Conservation (phyloP, 2,797 vertebrate species). For the Enteromius argenteus region DNA sequence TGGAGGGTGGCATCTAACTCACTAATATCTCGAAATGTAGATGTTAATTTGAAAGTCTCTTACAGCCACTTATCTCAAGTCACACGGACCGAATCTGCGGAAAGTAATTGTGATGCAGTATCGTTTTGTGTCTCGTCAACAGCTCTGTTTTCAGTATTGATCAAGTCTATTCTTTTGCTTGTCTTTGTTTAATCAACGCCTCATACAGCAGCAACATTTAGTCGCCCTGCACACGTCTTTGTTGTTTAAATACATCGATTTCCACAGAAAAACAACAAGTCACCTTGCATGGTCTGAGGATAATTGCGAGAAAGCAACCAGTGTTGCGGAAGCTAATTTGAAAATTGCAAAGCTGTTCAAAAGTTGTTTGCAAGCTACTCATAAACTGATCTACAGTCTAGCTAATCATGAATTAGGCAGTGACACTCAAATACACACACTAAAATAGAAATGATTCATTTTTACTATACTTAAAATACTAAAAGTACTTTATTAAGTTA, state of each 20-base stretch:
- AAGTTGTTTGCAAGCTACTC: neutral
- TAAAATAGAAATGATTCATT: neutral
- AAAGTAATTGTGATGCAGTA: slow-evolving; percentile 79
- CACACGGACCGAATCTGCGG: slow-evolving; percentile 75
- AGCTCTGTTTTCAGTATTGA: slow-evolving; percentile 68
- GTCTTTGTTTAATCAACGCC: slow-evolving; percentile 1
- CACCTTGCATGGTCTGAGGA: slow-evolving; percentile 52
- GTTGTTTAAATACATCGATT: slow-evolving; percentile 56
- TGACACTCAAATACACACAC: neutral
- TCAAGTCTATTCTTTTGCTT: slow-evolving; percentile 77
- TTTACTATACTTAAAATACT: neutral
- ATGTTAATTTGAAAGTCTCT: slow-evolving; percentile 86
- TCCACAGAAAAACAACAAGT: slow-evolving; percentile 52
- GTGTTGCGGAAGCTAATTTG: slow-evolving; percentile 15
- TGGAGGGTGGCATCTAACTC: slow-evolving; percentile 62
- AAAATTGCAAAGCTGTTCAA: neutral
- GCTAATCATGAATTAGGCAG: neutral
- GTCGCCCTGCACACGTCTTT: slow-evolving; percentile 37
- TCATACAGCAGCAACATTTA: slow-evolving; percentile 28
- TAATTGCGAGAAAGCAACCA: slow-evolving; percentile 48
- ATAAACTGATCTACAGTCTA: neutral
- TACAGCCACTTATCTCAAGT: slow-evolving; percentile 83
- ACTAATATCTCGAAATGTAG: slow-evolving; percentile 81
- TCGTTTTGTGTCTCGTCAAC: slow-evolving; percentile 78
- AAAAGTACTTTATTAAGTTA: neutral